These are phyloP conservation scores for Turritopsis rubra DNA, from an alignment of 30 jellyfish, hydroid and myxozoan genomes.

Conservation along the genomic window DNA sequence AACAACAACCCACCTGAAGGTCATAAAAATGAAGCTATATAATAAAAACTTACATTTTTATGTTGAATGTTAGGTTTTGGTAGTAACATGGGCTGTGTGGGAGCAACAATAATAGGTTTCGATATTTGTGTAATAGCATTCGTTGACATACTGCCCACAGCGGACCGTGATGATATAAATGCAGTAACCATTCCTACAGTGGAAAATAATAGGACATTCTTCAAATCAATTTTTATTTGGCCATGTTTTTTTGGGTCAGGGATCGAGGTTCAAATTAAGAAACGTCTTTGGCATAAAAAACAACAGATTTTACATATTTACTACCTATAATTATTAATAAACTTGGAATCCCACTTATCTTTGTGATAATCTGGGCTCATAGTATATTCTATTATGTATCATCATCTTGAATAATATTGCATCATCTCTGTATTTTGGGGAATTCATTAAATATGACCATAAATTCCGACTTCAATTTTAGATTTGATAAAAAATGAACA, in stretches of 20 bases:
- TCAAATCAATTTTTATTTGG: not conserved
- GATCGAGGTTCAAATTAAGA: too few relatives aligned
- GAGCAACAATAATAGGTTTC: constrained; percentile 25
- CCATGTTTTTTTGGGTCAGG: too few relatives aligned
- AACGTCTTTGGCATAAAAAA: too few relatives aligned
- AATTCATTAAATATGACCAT: too few relatives aligned
- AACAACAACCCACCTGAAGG: not conserved
- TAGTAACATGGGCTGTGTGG: constrained; percentile 59
- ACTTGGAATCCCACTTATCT: too few relatives aligned
- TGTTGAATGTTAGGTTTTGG: constrained; percentile 57
- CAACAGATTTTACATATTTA: not conserved
- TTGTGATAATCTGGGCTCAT: too few relatives aligned
- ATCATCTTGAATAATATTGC: too few relatives aligned
- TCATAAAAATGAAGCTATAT: not conserved
- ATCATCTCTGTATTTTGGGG: too few relatives aligned
- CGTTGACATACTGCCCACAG: not conserved
- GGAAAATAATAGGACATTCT: not conserved
- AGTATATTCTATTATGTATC: too few relatives aligned
- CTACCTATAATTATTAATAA: too few relatives aligned
- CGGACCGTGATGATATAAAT: constrained; percentile 28
- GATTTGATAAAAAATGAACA: too few relatives aligned
- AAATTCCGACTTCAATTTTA: too few relatives aligned
- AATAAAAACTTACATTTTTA: constrained; percentile 25
- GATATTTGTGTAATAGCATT: constrained; percentile 19
- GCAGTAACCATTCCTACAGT: constrained; percentile 28